Percentiles rank a stretch among this genome's conserved stretches.
These are phyloP conservation scores for Hypothenemus hampei DNA, from an alignment of 1,140 invertebrate genomes.

Conservation along the genomic window DNA sequence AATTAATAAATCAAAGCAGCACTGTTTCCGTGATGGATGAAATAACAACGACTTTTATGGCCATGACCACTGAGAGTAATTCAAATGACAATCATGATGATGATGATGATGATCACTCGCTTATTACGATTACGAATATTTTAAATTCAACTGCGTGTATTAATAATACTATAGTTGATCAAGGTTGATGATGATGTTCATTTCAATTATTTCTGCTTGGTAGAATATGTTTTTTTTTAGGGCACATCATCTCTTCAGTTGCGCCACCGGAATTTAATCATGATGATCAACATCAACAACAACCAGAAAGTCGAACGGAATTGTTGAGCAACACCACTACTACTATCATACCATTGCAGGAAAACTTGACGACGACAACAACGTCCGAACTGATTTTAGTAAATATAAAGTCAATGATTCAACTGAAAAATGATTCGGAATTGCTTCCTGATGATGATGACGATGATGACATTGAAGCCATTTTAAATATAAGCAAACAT, in stretches of 20 bases:
- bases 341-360: neutral
- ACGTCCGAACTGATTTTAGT: slow-evolving; percentile 13
- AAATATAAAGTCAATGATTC: slow-evolving; percentile 23
- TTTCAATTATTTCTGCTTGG: neutral
- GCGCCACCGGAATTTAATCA: too few relatives aligned
- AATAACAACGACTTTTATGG: too few relatives aligned
- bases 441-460: slow-evolving; percentile 40
- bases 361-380: slow-evolving; percentile 6
- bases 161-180: too few relatives aligned
- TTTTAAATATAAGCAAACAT: slow-evolving; percentile 45
- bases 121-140: slow-evolving; percentile 33
- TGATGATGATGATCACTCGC: too few relatives aligned
- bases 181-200: neutral
- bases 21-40: too few relatives aligned
- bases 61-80: too few relatives aligned
- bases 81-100: too few relatives aligned
- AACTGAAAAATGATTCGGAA: slow-evolving; percentile 26
- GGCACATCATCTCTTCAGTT: too few relatives aligned
- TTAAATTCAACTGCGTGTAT: slow-evolving; percentile 40
- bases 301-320: slow-evolving; percentile 23
- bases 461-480: slow-evolving; percentile 42
- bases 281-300: too few relatives aligned
- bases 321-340: slow-evolving; percentile 7
- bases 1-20: too few relatives aligned
- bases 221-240: neutral